Percentiles rank a stretch among this genome's conserved stretches.
These are phyloP conservation scores for Marmota flaviventris DNA, from an alignment of 2,113 vertebrate species.

Conservation along the genomic window DNA sequence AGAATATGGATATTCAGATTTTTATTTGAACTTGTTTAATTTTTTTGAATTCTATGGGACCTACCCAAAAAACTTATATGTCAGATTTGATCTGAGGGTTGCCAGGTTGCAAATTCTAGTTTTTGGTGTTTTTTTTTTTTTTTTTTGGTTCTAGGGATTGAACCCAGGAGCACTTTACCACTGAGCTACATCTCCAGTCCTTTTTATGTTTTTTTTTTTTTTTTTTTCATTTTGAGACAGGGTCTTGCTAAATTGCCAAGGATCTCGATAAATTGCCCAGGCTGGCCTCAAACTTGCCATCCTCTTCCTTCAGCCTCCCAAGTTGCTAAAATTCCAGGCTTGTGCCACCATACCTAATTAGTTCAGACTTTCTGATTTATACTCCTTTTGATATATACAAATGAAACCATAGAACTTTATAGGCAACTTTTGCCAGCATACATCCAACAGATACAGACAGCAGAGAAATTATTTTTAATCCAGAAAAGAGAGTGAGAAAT, in stretches of 20 bases:
- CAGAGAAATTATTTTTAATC: conserved; percentile 43
- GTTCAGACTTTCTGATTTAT: background rate
- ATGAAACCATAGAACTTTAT: background rate
- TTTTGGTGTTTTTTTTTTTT: no score
- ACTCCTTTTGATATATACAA: conserved; percentile 13
- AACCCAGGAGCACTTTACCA: no score
- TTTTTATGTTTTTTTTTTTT: no score
- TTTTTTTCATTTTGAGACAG: no score
- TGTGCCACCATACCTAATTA: no score
- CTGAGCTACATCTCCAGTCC: no score
- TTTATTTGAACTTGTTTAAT: background rate
- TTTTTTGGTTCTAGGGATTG: no score
- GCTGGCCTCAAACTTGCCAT: no score
- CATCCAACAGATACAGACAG: background rate
- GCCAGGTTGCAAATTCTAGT: background rate
- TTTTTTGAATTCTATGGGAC: background rate
- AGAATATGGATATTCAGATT: background rate
- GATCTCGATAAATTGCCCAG: no score
- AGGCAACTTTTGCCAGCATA: background rate
- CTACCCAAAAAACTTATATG: background rate
- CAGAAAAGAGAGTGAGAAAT: conserved; percentile 15
- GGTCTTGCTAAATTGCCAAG: no score
- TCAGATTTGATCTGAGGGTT: background rate
- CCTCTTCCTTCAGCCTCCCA: no score
- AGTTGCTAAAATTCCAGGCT: no score